Percentiles rank a stretch among this genome's conserved stretches.
phyloP scores from a whole-genome alignment of 2,888 invertebrate genomes.

The Ceramica pisi region DNA sequence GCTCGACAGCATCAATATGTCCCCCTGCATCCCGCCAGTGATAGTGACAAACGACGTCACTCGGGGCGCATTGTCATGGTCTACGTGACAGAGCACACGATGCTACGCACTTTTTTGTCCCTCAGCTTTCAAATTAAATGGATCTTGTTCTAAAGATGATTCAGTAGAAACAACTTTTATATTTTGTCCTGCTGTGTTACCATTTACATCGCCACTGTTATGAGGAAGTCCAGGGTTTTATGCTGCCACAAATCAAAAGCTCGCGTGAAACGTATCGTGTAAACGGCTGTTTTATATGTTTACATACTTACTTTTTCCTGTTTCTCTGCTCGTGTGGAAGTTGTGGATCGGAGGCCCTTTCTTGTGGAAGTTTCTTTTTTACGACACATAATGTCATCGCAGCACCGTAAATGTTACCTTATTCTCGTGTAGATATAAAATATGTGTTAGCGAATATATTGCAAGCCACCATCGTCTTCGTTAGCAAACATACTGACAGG shows the following conservation, averaged over 20 bases:
- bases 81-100: slow-evolving; percentile 74
- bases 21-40: slow-evolving; percentile 62
- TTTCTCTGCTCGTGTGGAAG: slow-evolving; percentile 32
- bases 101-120: slow-evolving; percentile 33
- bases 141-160: slow-evolving; percentile 18
- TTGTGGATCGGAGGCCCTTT: slow-evolving; percentile 29
- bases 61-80: slow-evolving; percentile 58
- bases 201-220: neutral
- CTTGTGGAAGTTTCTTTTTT: slow-evolving; percentile 32
- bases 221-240: slow-evolving; percentile 22
- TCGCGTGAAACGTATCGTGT: slow-evolving; percentile 43
- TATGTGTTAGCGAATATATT: slow-evolving; percentile 2
- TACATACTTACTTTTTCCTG: slow-evolving; percentile 37
- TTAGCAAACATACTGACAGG: neutral
- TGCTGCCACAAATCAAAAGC: slow-evolving; percentile 41
- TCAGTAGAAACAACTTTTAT: neutral
- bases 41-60: slow-evolving; percentile 76
- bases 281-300: slow-evolving; percentile 40
- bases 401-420: slow-evolving; percentile 6
- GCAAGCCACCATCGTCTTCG: neutral
- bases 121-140: slow-evolving; percentile 20
- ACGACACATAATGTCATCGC: slow-evolving; percentile 17
- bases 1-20: slow-evolving; percentile 43
- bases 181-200: neutral
- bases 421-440: slow-evolving; percentile 9